Conservation (phyloP, 2,888 invertebrate genomes). For the Eristalis arbustorum region DNA sequence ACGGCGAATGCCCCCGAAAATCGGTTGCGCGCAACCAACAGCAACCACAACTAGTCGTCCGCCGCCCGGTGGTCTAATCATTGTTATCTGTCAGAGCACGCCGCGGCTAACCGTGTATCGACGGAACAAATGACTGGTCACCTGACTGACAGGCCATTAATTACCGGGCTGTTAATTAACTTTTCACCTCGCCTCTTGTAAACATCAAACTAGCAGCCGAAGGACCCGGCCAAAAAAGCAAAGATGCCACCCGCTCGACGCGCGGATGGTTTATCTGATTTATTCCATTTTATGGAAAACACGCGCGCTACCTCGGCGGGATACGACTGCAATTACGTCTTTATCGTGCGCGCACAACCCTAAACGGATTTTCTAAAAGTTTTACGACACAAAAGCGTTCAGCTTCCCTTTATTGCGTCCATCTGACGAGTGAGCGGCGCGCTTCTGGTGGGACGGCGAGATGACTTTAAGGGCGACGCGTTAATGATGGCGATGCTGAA, state of each 20-base stretch:
- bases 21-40: too few species aligned
- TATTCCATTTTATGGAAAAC: background rate
- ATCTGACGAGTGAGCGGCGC: background rate
- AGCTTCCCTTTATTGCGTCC: background rate
- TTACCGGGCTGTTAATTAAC: slow-evolving; percentile 16
- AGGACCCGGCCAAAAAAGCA: background rate
- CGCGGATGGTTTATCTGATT: background rate
- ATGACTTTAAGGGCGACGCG: background rate
- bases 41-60: background rate
- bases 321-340: slow-evolving; percentile 17
- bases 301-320: background rate
- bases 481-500: background rate
- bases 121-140: background rate
- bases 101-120: background rate
- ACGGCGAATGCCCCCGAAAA: background rate
- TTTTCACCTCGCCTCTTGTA: slow-evolving; percentile 20
- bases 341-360: slow-evolving; percentile 17
- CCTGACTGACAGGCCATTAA: slow-evolving; percentile 22
- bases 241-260: background rate
- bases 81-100: background rate
- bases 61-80: background rate
- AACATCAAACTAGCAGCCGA: background rate
- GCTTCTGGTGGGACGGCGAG: background rate
- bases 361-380: slow-evolving; percentile 14
- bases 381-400: slow-evolving; percentile 15